Percentiles rank a stretch among this genome's conserved stretches.
These are phyloP conservation scores for Rhagoletis pomonella DNA, from an alignment of 1,140 invertebrate species.

Conservation along the genomic window DNA sequence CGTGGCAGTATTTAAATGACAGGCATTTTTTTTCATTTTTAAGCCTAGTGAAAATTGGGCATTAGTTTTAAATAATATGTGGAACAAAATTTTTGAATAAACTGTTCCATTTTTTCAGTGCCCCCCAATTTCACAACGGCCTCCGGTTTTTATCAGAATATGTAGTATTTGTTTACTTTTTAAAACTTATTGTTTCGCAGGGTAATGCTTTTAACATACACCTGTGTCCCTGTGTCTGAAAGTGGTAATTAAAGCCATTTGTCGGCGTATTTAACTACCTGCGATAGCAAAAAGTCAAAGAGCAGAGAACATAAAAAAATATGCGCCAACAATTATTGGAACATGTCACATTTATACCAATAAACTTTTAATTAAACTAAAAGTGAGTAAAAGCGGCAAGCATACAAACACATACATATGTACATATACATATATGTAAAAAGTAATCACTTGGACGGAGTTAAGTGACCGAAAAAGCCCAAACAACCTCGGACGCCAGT, in stretches of 20 bases:
- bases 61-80: too few species aligned
- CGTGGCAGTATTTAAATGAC: too few species aligned
- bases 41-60: too few species aligned
- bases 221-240: slow-evolving; percentile 9
- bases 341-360: slow-evolving; percentile 48
- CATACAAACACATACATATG: too few species aligned
- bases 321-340: background rate
- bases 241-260: slow-evolving; percentile 18
- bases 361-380: slow-evolving; percentile 51
- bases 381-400: slow-evolving; percentile 12
- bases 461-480: background rate
- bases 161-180: too few species aligned
- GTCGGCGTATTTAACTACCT: slow-evolving; percentile 16
- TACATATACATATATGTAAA: background rate
- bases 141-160: too few species aligned
- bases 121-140: too few species aligned
- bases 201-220: slow-evolving; percentile 23
- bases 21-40: too few species aligned
- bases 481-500: background rate
- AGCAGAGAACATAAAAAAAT: slow-evolving; percentile 7
- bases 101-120: too few species aligned
- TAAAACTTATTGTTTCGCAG: too few species aligned
- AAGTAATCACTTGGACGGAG: background rate
- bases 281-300: background rate
- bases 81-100: too few species aligned